Evolutionary conservation across 1,140 invertebrate species (phyloP), one percentile per base, ranked within the genome.

Genomic region (Drosophila sulfurigaster): DNA sequence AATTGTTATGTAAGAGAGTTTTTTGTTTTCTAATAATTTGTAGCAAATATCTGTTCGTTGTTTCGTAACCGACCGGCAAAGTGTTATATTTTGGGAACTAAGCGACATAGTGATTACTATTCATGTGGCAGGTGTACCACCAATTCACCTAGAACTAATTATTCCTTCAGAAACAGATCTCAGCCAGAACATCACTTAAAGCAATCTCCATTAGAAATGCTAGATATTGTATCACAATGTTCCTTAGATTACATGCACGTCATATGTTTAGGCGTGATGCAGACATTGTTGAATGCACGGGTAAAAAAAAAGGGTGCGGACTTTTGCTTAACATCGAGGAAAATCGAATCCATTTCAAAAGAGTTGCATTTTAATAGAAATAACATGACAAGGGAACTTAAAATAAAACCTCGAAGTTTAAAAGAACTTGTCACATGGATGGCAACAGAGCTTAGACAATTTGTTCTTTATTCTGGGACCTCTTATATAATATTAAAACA

Each of bases 371-470:
- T 41, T 41, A 41, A 41, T 8, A 41, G 7, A 5, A 41, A 41
- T 2, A 41, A 41, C 11, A 3, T 41, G 11, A 2, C 3, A 7
- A 2, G 38, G 11, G 52, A 76, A 16, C 43, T 76, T 15, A 15
- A 66, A 32, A 76, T 60, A 54, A 71, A 71, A 38, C 74, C 74
- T 30, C n/a, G n/a, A n/a, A n/a, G n/a, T n/a, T n/a, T n/a, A n/a
- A n/a, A n/a, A n/a, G n/a, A n/a, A n/a, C n/a, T 64, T 78, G 28
- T 65, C 16, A 78, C 66, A 57, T 79, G 63, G 64, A 79, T 75
- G 62, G 71, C 76, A 57, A 79, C 77, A 45, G 75, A 78, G 57
- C 66, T 74, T 7, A 73, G 70, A 46, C 75, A 74, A 46, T 78
- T 78, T 32, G 13, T 78, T 13, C 43, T 78, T n/a, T n/a, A n/a